Conservation (phyloP, 2,113 vertebrate genomes). For the Brachyhypopomus occidentalis region DNA sequence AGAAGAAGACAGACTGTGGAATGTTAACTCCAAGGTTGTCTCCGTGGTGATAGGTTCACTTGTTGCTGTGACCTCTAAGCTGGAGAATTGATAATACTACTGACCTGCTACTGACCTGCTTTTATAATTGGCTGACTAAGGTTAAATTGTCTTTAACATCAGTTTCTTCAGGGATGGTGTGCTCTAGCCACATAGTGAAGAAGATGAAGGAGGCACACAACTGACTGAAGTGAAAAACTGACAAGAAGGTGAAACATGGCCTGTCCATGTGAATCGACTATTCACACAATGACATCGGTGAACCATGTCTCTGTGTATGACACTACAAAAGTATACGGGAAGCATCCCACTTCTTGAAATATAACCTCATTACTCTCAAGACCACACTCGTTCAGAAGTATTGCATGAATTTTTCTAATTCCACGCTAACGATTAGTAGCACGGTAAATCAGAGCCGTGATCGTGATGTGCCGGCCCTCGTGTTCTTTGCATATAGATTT, state of each 20-base stretch:
- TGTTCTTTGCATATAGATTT: not conserved
- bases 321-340: too few relatives aligned
- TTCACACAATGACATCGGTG: too few relatives aligned
- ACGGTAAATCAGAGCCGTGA: not conserved
- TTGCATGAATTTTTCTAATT: not conserved
- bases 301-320: too few relatives aligned
- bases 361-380: not conserved
- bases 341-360: not conserved
- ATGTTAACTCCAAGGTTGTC: too few relatives aligned
- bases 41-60: too few relatives aligned
- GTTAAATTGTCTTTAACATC: not conserved
- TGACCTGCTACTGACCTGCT: conserved; percentile 13
- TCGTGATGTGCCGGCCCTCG: not conserved
- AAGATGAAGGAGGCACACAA: not conserved
- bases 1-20: too few relatives aligned
- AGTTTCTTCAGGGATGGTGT: not conserved
- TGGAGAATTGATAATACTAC: too few relatives aligned
- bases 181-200: not conserved
- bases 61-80: too few relatives aligned
- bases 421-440: not conserved
- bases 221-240: not conserved
- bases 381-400: not conserved
- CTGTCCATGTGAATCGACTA: not conserved
- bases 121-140: not conserved
- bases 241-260: not conserved